Conservation (phyloP, 2,888 invertebrate species). For the Scaptomyza parva region DNA sequence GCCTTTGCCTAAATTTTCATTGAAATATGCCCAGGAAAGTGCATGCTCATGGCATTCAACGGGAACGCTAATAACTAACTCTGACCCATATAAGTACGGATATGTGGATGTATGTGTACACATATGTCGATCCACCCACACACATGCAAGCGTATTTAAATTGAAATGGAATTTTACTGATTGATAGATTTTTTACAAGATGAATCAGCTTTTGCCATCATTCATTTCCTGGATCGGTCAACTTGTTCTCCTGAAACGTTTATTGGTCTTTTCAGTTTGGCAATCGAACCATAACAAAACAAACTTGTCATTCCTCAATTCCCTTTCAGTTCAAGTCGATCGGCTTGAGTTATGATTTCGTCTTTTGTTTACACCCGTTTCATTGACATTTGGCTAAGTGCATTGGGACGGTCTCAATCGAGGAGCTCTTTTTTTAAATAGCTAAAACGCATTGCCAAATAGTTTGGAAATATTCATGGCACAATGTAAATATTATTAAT, state of each 20-base stretch:
- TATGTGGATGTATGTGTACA: neutral
- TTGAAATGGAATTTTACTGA: conserved; percentile 62
- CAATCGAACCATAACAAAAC: conserved; percentile 47
- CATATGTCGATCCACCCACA: conserved; percentile 1
- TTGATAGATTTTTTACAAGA: conserved; percentile 22
- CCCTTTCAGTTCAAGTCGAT: conserved; percentile 8
- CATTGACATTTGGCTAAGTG: conserved; percentile 58
- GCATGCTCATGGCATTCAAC: conserved; percentile 65
- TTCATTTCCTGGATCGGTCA: conserved; percentile 37
- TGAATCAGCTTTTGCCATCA: conserved; percentile 22
- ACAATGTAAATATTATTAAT: conserved; percentile 61
- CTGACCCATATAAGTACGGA: conserved; percentile 58
- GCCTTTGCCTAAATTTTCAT: conserved; percentile 72
- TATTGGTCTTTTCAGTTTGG: conserved; percentile 36
- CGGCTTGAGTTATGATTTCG: conserved; percentile 29
- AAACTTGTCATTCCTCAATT: conserved; percentile 24
- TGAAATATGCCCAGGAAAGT: conserved; percentile 66
- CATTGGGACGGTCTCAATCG: conserved; percentile 43
- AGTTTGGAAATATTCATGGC: conserved; percentile 46
- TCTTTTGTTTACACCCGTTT: conserved; percentile 6
- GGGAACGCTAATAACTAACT: conserved; percentile 69
- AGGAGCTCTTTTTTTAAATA: conserved; percentile 13
- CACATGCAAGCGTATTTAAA: conserved; percentile 49
- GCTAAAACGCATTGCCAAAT: conserved; percentile 67
- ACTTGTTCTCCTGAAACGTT: conserved; percentile 38